Evolutionary conservation across 2,113 vertebrate species (phyloP), one percentile per base, ranked within the genome.

Genomic region (Fregetta grallaria): DNA sequence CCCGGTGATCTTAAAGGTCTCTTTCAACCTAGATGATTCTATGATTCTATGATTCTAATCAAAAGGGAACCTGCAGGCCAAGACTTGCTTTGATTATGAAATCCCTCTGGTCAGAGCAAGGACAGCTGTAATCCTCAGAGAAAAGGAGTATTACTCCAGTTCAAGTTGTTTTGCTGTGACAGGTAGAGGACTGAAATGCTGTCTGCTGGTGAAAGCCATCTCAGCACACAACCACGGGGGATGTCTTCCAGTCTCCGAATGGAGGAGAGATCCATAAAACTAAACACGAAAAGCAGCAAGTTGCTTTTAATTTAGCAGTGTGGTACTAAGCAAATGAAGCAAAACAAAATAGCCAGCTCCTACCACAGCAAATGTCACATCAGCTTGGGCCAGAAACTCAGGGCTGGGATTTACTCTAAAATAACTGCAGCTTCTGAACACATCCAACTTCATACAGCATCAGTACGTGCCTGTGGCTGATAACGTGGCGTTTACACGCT

Each of bases 381-480:
- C 36, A 36, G 16, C 11, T 23, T 17, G 12, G 44, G 9, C 47
- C 44, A 65, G 92, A n/a, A 71, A 44, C 29, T 9, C 29, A 44
- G 83, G 32, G 50, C 52, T 68, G 26, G 59, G 45, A 34, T 84
- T 81, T 63, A 23, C 16, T 63, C 66, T 26, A 8, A 27, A 44
- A 14, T 30, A 49, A 34, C 61, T 30, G 32, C 52, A 85, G 29
- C 56, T 78, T 89, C 55, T 52, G 74, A 27, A 47, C 55, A 34
- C 34, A 34, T 11, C 26, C 68, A 38, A 5, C 27, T 25, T 49
- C 6, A 5, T 0, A 11, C 3, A 38, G 71, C 53, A 17, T 4
- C 56, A 9, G 13, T 0, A 5, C 0, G 20, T 0, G 8, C 10
- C 55, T 58, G 49, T 15, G 20, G 56, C 65, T n/a, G 47, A 2